phyloP scores from a whole-genome alignment of 2,888 invertebrate genomes.

The Eutolmus rufibarbis region DNA sequence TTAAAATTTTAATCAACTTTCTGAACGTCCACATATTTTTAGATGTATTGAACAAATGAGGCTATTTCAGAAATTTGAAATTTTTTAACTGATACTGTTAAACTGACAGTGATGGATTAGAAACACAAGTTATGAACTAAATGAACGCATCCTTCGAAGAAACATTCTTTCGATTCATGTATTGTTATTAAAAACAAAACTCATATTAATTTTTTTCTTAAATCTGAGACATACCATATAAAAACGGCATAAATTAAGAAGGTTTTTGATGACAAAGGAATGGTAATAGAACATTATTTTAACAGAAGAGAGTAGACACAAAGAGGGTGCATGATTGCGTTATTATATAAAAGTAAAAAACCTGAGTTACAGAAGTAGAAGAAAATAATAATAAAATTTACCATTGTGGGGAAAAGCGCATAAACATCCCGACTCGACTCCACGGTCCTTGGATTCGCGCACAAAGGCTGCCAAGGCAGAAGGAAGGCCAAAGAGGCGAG shows the following conservation, averaged over 20 bases:
- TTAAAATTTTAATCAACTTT: too few relatives aligned
- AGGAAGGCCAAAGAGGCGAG: not conserved
- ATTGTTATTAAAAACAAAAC: too few relatives aligned
- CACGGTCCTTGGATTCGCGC: not conserved
- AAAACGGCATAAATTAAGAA: not conserved
- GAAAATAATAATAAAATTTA: not conserved
- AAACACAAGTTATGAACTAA: too few relatives aligned
- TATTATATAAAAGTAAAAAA: too few relatives aligned
- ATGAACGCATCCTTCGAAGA: too few relatives aligned
- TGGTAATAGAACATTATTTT: not conserved
- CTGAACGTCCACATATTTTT: too few relatives aligned
- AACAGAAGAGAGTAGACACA: not conserved
- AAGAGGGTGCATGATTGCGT: not conserved
- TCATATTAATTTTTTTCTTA: not conserved
- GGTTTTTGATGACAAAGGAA: not conserved
- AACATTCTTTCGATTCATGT: too few relatives aligned
- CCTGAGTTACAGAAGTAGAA: not conserved
- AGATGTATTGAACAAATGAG: too few relatives aligned
- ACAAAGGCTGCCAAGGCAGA: not conserved
- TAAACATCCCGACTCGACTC: not conserved
- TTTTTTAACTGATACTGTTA: too few relatives aligned
- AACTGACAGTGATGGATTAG: too few relatives aligned
- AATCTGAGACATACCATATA: not conserved
- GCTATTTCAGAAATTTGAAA: too few relatives aligned
- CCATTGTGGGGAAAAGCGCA: not conserved